Evolutionary conservation across 2,797 vertebrate genomes (phyloP).

Genomic region (Argentina silus): DNA sequence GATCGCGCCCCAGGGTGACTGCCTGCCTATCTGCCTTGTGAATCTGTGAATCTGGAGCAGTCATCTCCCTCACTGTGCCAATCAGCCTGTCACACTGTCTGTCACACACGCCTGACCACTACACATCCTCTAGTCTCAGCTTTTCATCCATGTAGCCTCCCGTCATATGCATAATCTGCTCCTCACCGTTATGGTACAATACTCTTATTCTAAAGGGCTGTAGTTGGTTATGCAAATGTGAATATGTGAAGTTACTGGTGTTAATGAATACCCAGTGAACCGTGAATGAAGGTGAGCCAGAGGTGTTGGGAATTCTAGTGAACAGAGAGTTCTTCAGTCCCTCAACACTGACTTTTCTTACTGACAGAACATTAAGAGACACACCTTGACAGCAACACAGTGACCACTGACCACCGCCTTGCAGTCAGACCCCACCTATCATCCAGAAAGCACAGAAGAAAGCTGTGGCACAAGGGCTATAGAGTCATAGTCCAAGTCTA

Average conservation of each 20-base stretch:
- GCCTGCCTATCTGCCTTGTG: not conserved
- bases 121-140: not conserved
- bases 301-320: slow-evolving; percentile 14
- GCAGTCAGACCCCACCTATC: not conserved
- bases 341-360: not conserved
- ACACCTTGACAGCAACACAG: not conserved
- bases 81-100: slow-evolving; percentile 1
- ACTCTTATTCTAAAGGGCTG: not conserved
- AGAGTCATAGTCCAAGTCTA: too few species aligned
- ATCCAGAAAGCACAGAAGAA: not conserved
- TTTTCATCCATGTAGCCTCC: not conserved
- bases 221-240: slow-evolving; percentile 1
- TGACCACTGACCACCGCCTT: not conserved
- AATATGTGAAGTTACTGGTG: slow-evolving; percentile 31
- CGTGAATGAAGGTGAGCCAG: slow-evolving; percentile 62
- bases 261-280: slow-evolving; percentile 52
- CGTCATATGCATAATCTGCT: not conserved
- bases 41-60: not conserved
- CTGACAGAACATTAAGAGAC: not conserved
- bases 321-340: not conserved
- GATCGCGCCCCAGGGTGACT: slow-evolving; percentile 5
- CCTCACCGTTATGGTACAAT: not conserved
- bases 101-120: not conserved
- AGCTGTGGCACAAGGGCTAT: not conserved
- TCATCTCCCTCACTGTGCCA: not conserved